Percentiles rank a stretch among this genome's conserved stretches.
Evolutionary conservation across 1,140 invertebrate species (phyloP).

Genomic region (Carposina sasakii): DNA sequence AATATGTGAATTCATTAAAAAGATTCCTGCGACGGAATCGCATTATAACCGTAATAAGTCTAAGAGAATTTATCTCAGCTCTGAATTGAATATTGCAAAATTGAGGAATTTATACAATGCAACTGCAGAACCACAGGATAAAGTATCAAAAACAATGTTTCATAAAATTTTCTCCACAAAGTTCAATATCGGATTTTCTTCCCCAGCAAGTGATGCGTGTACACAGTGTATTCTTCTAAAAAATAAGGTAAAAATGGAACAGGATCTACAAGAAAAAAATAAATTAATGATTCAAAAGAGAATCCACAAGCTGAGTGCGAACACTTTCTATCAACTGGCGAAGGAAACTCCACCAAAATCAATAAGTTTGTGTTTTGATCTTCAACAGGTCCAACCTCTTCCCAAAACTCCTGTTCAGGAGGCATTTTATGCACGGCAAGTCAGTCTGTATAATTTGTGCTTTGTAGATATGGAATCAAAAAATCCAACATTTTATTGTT

Average conservation of each 20-base stretch:
- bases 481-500: constrained; percentile 25
- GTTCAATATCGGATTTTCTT: not conserved
- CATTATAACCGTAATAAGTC: not conserved
- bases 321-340: not conserved
- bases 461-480: constrained; percentile 16
- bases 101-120: not conserved
- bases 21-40: not conserved
- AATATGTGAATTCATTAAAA: not conserved
- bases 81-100: not conserved
- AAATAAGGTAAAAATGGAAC: not conserved
- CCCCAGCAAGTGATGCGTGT: not conserved
- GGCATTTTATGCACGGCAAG: constrained; percentile 27
- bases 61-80: not conserved
- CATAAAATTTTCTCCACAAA: not conserved
- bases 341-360: not conserved
- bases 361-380: not conserved
- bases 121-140: not conserved
- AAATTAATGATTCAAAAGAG: not conserved
- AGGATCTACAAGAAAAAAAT: not conserved
- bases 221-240: not conserved
- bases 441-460: constrained; percentile 31
- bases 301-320: not conserved
- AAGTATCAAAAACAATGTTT: not conserved
- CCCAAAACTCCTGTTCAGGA: constrained; percentile 23
- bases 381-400: constrained; percentile 16